Conservation (phyloP, 2,888 invertebrate species). For the Chymomyza procnemis region DNA sequence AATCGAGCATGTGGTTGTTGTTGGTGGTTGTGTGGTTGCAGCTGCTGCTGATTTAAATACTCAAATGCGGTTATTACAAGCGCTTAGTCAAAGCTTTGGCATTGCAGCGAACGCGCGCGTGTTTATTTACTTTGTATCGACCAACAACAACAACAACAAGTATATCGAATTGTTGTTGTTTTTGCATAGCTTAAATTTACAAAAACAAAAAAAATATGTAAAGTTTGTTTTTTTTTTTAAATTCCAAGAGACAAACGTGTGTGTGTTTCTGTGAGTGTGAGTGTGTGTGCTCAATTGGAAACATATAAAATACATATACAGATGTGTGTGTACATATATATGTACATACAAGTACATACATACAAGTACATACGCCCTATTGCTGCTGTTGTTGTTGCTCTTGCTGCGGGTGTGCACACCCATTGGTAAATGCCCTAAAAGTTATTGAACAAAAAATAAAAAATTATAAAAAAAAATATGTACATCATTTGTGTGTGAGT, state of each 20-base stretch:
- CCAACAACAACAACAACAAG: too few relatives aligned
- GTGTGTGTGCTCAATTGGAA: neutral
- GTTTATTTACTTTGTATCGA: neutral
- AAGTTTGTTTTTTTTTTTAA: too few relatives aligned
- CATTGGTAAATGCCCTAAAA: neutral
- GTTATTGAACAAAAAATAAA: neutral
- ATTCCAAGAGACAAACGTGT: neutral
- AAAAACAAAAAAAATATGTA: too few relatives aligned
- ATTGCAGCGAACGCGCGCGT: slow-evolving; percentile 1
- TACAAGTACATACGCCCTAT: neutral
- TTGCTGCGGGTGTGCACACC: neutral
- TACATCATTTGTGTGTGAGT: too few relatives aligned
- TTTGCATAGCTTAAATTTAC: neutral
- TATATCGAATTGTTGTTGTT: neutral
- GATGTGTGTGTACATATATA: too few relatives aligned
- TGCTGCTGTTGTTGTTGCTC: slow-evolving; percentile 4
- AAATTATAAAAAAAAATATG: neutral
- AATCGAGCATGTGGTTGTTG: neutral
- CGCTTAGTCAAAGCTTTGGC: slow-evolving; percentile 3
- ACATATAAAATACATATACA: too few relatives aligned
- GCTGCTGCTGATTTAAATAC: neutral
- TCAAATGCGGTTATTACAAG: neutral
- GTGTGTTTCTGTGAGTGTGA: neutral
- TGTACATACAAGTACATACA: too few relatives aligned
- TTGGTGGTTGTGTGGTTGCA: neutral